phyloP scores from a whole-genome alignment of 2,888 invertebrate species.

The Cheilosia vulpina region DNA sequence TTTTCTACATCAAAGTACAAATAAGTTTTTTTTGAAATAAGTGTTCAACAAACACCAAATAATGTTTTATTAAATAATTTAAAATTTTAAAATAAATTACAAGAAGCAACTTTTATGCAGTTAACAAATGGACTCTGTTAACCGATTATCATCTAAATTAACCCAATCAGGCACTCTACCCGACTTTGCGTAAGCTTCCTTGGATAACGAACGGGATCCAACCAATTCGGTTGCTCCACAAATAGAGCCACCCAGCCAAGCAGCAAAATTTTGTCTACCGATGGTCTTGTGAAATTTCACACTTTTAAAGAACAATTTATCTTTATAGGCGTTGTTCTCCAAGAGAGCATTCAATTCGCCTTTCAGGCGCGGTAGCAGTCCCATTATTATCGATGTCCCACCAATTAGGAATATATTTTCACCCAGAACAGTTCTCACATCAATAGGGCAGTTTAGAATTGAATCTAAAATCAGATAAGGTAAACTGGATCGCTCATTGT shows the following conservation, averaged over 20 bases:
- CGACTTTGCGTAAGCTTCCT: constrained; percentile 89
- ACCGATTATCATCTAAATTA: constrained; percentile 81
- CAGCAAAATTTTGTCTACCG: constrained; percentile 91
- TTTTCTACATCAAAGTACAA: too few relatives aligned
- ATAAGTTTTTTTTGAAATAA: too few relatives aligned
- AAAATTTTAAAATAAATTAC: constrained; percentile 19
- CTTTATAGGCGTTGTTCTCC: constrained; percentile 86
- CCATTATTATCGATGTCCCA: constrained; percentile 92
- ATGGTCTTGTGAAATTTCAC: constrained; percentile 93
- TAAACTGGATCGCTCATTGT: constrained; percentile 92
- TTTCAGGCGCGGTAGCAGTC: constrained; percentile 91
- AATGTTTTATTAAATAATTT: neutral
- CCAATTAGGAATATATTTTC: constrained; percentile 94
- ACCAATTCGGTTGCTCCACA: constrained; percentile 91
- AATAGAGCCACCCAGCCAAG: constrained; percentile 94
- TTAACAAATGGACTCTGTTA: constrained; percentile 70
- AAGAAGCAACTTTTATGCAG: neutral
- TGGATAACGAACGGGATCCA: constrained; percentile 88
- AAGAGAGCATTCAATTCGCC: constrained; percentile 89
- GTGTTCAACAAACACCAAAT: neutral
- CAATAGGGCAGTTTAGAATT: constrained; percentile 91
- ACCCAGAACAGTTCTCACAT: constrained; percentile 90
- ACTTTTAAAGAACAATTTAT: constrained; percentile 86
- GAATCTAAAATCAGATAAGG: constrained; percentile 94
- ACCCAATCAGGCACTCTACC: constrained; percentile 93